A percentile compares a stretch with the other conserved stretches of the same genome.
phyloP scores from a whole-genome alignment of 2,888 invertebrate species.

The Epirrhoe alternata region DNA sequence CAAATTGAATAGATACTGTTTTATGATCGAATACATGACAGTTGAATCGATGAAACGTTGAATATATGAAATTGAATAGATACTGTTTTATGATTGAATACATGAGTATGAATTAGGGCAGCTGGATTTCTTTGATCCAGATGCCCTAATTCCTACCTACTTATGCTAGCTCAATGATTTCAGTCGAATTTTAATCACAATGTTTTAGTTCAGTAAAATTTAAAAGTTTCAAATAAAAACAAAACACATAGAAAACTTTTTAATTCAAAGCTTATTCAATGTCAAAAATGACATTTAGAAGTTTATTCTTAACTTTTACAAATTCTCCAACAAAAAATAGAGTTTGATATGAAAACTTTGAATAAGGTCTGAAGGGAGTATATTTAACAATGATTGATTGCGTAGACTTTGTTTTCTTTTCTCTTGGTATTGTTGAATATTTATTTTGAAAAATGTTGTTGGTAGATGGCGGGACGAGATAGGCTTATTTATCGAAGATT shows the following conservation, averaged over 20 bases:
- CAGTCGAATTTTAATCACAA: too few relatives aligned
- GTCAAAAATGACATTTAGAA: background rate
- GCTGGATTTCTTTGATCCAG: too few relatives aligned
- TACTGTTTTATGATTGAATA: too few relatives aligned
- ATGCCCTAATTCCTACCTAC: too few relatives aligned
- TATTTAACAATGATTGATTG: background rate
- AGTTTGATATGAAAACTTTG: conserved; percentile 1
- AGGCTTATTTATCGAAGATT: too few relatives aligned
- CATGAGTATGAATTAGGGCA: too few relatives aligned
- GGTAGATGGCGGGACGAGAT: background rate
- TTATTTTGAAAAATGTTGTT: background rate
- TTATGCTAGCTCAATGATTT: too few relatives aligned
- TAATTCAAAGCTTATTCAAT: background rate
- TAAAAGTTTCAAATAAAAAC: background rate
- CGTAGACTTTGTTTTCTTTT: background rate
- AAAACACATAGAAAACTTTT: background rate
- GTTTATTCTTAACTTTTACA: background rate
- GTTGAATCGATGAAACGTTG: too few relatives aligned
- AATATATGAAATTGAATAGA: too few relatives aligned
- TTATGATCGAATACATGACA: too few relatives aligned
- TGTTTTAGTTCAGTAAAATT: background rate
- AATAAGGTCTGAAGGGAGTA: background rate
- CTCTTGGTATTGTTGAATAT: background rate
- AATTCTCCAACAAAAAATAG: background rate
- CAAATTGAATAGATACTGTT: too few relatives aligned